These are phyloP conservation scores for Yponomeuta sedellus DNA, from an alignment of 2,888 invertebrate species.

Conservation along the genomic window DNA sequence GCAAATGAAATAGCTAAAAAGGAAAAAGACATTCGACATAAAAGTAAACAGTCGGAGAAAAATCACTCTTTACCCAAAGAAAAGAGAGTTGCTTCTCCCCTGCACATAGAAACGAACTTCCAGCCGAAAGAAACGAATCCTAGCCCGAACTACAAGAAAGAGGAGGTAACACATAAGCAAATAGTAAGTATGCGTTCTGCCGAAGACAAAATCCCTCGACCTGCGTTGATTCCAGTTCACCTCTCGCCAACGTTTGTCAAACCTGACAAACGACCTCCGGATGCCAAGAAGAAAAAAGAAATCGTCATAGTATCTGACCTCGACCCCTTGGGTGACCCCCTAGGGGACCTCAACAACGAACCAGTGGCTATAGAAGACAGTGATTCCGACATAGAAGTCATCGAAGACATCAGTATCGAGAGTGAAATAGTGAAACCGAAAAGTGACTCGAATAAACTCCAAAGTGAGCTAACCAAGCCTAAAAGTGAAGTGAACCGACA, in stretches of 20 bases:
- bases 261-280: conserved; percentile 60
- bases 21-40: conserved; percentile 26
- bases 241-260: conserved; percentile 66
- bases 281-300: conserved; percentile 63
- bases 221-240: conserved; percentile 52
- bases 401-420: conserved; percentile 43
- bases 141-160: conserved; percentile 46
- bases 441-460: conserved; percentile 6
- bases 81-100: conserved; percentile 36
- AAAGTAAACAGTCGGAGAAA: conserved; percentile 24
- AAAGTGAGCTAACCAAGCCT: conserved; percentile 11
- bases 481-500: conserved; percentile 34
- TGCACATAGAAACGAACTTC: conserved; percentile 55
- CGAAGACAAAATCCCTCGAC: conserved; percentile 62
- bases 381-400: conserved; percentile 68
- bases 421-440: background rate
- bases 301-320: conserved; percentile 57
- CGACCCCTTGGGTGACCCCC: conserved; percentile 48
- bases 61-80: conserved; percentile 33
- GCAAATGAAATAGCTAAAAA: conserved; percentile 58
- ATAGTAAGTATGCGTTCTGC: conserved; percentile 54
- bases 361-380: conserved; percentile 62
- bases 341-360: conserved; percentile 29
- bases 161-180: conserved; percentile 51
- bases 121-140: conserved; percentile 40